A percentile compares a stretch with the other conserved stretches of the same genome.
These are phyloP conservation scores for Fulica atra DNA, from an alignment of 2,113 vertebrate species.

Conservation along the genomic window DNA sequence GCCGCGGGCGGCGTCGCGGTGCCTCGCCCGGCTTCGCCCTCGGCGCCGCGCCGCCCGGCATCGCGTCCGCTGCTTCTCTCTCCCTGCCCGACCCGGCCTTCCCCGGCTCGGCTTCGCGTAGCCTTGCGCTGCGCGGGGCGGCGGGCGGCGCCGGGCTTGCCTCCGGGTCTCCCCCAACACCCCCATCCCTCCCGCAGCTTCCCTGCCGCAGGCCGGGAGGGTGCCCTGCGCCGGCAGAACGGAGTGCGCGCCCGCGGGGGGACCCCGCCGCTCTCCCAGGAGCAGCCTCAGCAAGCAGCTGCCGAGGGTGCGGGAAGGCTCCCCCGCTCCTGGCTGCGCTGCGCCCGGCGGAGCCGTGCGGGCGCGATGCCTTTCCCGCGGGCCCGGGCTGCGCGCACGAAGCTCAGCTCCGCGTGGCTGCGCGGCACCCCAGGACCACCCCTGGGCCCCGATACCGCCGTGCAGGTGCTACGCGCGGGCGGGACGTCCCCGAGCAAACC, in stretches of 20 bases:
- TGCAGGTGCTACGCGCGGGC: accelerated
- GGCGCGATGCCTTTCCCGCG: accelerated
- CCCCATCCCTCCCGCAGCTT: no score
- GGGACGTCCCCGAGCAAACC: background rate
- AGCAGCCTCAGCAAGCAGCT: background rate
- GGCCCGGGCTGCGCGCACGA: background rate
- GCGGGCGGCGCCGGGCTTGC: background rate
- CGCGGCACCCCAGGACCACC: accelerated
- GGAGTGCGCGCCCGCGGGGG: background rate
- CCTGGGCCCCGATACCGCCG: accelerated
- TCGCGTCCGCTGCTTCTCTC: background rate
- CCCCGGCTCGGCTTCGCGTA: background rate
- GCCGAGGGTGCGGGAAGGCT: background rate
- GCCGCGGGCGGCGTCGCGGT: background rate
- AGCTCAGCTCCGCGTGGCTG: background rate
- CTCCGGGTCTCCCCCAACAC: background rate
- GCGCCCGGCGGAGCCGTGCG: no score
- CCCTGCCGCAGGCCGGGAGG: no score
- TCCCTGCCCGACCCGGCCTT: background rate
- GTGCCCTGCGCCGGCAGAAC: background rate
- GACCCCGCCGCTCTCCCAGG: no score
- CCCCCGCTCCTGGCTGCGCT: no score
- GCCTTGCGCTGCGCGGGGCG: background rate
- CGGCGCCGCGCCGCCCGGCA: background rate
- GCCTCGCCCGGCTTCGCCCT: background rate